phyloP scores from a whole-genome alignment of 2,888 invertebrate genomes.

The Sinodicranocentrus sp. region DNA sequence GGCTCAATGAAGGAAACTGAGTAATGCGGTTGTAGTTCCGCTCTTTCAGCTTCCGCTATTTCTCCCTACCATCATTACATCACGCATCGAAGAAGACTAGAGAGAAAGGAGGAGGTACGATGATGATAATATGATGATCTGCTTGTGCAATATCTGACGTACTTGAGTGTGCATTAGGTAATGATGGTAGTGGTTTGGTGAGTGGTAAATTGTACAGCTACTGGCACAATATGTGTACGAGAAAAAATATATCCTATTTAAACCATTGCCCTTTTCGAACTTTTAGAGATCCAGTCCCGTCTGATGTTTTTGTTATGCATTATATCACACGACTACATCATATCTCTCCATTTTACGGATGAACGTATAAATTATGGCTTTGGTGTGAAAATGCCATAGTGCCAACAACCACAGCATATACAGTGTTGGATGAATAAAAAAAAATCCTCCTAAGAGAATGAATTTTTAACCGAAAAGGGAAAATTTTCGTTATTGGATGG shows the following conservation, averaged over 20 bases:
- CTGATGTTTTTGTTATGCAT: too few species aligned
- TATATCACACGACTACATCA: not conserved
- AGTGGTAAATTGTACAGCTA: slow-evolving; percentile 4
- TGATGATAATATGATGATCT: slow-evolving; percentile 43
- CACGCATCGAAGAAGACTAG: slow-evolving; percentile 6
- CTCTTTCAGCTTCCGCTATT: slow-evolving; percentile 21
- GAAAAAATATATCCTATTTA: not conserved
- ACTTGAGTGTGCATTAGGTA: slow-evolving; percentile 2
- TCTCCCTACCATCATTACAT: not conserved
- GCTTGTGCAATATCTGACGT: not conserved
- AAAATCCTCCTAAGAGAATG: too few species aligned
- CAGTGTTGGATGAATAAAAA: too few species aligned
- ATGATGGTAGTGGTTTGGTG: slow-evolving; percentile 5
- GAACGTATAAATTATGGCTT: slow-evolving; percentile 35
- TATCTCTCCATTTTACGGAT: slow-evolving; percentile 18
- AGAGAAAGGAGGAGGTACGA: not conserved
- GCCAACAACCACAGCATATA: not conserved
- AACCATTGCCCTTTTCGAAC: slow-evolving; percentile 19
- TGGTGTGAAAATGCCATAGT: slow-evolving; percentile 20
- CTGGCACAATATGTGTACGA: too few species aligned
- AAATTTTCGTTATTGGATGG: too few species aligned
- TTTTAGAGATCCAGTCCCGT: too few species aligned
- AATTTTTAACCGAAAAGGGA: too few species aligned
- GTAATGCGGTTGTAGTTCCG: slow-evolving; percentile 28
- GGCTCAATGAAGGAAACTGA: slow-evolving; percentile 23